Base-by-base conservation (phyloP, 2,797 vertebrate species). In the Falco cherrug region DNA sequence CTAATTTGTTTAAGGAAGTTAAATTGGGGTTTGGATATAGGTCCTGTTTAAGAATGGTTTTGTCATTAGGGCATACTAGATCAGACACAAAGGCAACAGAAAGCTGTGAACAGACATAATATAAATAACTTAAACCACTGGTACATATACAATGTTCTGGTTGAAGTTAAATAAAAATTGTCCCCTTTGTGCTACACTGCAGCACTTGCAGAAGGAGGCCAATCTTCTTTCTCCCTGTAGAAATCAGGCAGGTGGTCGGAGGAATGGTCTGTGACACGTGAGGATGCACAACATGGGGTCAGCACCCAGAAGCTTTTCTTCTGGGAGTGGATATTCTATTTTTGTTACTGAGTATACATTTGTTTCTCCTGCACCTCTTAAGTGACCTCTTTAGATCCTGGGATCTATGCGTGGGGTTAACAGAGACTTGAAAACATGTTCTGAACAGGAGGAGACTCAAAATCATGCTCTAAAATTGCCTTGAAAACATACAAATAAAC, bases 1-100 rank as follows among this genome's bases (percentile, higher is more conserved):
- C 73, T 96, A 91, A 95, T 93, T 95, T 91, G 87, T 93, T 97
- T 95, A 84, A 89, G 91, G 83, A 90, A 84, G 78, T 48, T 91
- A 92, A 94, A 91, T 76, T 26, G 76, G 35, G 18, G 20, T 68
- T 93, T 70, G 79, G 70, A 88, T 76, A 67, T 73, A 50, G 50
- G 50, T 87, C 68, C 59, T 24, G 53, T 50, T 95, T 95, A 91
- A 85, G 78, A 89, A 93, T 57, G 70, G 77, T 47, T 89, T 81
- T 85, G 43, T 84, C 87, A 75, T 74, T 77, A 83, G n/a, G n/a
- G 73, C 28, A 56, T 68, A 39, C 74, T 60, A 74, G 24, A 74
- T 71, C 54, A 87, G 70, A 82, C 33, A 92, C 54, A 74, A 77
- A 63, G 57, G 70, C 50, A 92, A 67, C 33, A 85, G 24, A 78